Percentiles rank a stretch among this genome's conserved stretches.
Evolutionary conservation across 2,113 vertebrate genomes (phyloP).

Genomic region (Chrysochloris asiatica): DNA sequence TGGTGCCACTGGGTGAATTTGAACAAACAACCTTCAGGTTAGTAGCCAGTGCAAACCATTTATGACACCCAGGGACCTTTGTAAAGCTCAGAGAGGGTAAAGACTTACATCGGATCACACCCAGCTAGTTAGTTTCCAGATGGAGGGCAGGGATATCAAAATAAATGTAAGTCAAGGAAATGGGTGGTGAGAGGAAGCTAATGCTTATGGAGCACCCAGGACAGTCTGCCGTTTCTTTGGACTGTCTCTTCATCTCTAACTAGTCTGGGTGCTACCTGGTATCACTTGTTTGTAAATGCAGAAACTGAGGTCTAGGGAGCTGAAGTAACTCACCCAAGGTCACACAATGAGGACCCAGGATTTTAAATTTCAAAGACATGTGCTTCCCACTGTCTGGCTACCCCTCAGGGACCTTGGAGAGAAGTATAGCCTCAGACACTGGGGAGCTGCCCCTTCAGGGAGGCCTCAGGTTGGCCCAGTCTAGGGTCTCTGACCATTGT

Average conservation of each 20-base stretch:
- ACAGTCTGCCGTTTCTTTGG: background rate
- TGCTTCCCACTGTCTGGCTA: background rate
- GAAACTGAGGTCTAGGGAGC: background rate
- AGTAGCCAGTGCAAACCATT: background rate
- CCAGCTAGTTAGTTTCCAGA: background rate
- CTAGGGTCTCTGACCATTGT: background rate
- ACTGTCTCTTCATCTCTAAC: background rate
- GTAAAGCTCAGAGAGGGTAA: background rate
- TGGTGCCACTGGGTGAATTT: background rate
- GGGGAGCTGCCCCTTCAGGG: background rate
- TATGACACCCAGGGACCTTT: background rate
- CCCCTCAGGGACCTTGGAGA: background rate
- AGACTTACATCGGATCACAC: background rate
- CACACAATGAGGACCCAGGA: background rate
- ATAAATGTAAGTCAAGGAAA: background rate
- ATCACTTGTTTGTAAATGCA: background rate
- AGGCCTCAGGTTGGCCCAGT: background rate
- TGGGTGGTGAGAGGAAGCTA: background rate
- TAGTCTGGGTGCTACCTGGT: accelerated
- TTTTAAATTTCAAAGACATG: background rate
- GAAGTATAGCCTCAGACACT: background rate
- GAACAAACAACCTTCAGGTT: background rate
- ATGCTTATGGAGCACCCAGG: accelerated
- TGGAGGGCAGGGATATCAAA: background rate
- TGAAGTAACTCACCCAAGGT: background rate